Evolutionary conservation across 2,888 invertebrate genomes (phyloP), one percentile per base, ranked within the genome.

Genomic region (Tubiluchus corallicola): DNA sequence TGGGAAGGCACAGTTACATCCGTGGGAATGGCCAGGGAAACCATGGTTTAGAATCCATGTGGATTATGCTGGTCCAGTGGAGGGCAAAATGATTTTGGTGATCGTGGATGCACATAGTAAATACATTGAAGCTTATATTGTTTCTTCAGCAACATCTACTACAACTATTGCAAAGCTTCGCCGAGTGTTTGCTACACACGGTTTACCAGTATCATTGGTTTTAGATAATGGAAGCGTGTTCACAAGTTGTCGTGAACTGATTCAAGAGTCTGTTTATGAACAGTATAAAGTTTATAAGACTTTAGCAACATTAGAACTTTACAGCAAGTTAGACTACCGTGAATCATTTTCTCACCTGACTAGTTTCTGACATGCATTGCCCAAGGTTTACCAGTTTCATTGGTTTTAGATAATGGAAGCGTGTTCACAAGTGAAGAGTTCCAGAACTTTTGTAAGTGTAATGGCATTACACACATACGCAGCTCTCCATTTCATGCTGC

Each of bases 41-140:
- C 55, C 57, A 9, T 62, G 60, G 59, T 52, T 61, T 45, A 51
- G 65, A 16, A 48, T 66, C 3, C 65, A 68, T 51, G 52, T 63
- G 15, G 67, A 68, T 50, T 65, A 61, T 53, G 62, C 64, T 13
- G 65, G 64, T 5, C 63, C 61, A 20, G 48, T 60, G 37, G 38
- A 53, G 3, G 55, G 52, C 5, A 46, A 45, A 4, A 55, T 54
- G 52, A 54, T 59, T 20, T 46, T 64, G 3, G 49, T 66, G 15
- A 49, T 65, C 4, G 56, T 62, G 2, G 65, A 67, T 48, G 53
- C 62, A 5, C 56, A 54, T 48, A 62, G 63, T 0, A 68, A 66
- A 47, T 68, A 63, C 63, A 54, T 59, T 2, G 64, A 67, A 51
- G 56, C 62, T 3, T 41, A 50, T 2, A 16, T 39, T 5, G 50